A percentile compares a stretch with the other conserved stretches of the same genome.
These are phyloP conservation scores for Limnephilus rhombicus DNA, from an alignment of 2,888 invertebrate species.

Conservation along the genomic window DNA sequence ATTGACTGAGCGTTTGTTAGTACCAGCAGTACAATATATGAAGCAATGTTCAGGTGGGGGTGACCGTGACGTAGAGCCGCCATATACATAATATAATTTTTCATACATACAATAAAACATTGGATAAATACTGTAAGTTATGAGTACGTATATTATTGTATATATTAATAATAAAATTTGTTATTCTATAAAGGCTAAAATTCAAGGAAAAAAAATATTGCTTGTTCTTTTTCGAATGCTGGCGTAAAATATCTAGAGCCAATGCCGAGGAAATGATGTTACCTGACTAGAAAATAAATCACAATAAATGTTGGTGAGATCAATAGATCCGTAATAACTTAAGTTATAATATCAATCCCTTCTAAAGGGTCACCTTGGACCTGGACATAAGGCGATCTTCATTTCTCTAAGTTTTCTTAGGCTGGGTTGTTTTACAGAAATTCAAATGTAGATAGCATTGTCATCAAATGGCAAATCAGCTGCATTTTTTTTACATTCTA, in stretches of 20 bases:
- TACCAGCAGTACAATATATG: no score
- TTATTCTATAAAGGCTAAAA: background rate
- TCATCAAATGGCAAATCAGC: no score
- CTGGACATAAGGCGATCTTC: background rate
- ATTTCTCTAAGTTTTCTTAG: background rate
- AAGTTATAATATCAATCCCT: background rate
- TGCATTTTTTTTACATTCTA: no score
- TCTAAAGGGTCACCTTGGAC: background rate
- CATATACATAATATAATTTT: no score
- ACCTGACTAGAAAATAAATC: background rate
- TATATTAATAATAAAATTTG: no score
- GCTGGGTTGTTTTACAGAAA: no score
- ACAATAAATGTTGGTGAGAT: background rate
- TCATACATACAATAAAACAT: background rate
- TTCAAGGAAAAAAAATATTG: background rate
- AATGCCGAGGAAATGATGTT: background rate
- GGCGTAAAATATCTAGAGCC: background rate
- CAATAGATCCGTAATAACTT: background rate
- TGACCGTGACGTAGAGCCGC: no score
- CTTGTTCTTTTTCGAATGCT: background rate
- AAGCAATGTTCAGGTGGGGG: no score
- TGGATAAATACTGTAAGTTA: background rate
- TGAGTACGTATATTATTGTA: background rate
- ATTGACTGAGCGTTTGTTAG: no score
- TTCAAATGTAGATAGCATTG: no score